Base-by-base conservation (phyloP, 2,888 invertebrate species). In the Andrena minutula region DNA sequence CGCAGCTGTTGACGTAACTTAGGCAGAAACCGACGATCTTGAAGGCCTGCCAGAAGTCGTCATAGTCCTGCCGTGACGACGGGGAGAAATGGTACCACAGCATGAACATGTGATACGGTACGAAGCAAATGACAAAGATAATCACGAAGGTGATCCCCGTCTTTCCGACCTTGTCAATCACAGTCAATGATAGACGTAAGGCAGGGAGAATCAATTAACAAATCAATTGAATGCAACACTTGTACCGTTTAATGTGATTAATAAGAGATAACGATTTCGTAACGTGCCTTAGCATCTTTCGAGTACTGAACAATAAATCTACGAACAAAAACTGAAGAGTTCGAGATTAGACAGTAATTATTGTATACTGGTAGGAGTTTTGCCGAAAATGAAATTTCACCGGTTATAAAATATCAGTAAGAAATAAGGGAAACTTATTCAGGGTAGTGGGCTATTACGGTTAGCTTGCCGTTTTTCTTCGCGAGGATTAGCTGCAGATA, bases 71-170 rank as follows among this genome's bases (percentile, higher is more conserved):
- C 79, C 95, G 91, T 0, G 97, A 95, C 5, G 96, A 95, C 0
- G 97, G 96, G 75, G 96, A 95, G 89, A 97, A 95, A 92, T 97
- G 97, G 94, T 97, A 98, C 96, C 98, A 97, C 88, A 98, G 94
- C 95, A 97, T 96, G 89, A 97, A 97, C 8, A 97, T 95, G 94
- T 98, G 98, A 90, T 96, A 96, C 0, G 98, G 98, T 85, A 98
- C 95, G 93, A 98, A 98, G 92, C 98, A 98, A 32, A 97, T 94
- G 91, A 98, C 97, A 94, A 98, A 98, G 41, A 99, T 97, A 70
- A 98, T 95, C 47, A 98, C 98, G 94, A 99, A 98, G 26, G 98
- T 96, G 61, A 99, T 95, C 20, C 99, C 98, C 95, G 98, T 98
- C 90, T 98, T 97, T 12, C 98, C 98, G 16, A 98, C 97, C 92